Evolutionary conservation across 2,888 invertebrate species (phyloP), one percentile per base, ranked within the genome.

Genomic region (Xylota sylvarum): DNA sequence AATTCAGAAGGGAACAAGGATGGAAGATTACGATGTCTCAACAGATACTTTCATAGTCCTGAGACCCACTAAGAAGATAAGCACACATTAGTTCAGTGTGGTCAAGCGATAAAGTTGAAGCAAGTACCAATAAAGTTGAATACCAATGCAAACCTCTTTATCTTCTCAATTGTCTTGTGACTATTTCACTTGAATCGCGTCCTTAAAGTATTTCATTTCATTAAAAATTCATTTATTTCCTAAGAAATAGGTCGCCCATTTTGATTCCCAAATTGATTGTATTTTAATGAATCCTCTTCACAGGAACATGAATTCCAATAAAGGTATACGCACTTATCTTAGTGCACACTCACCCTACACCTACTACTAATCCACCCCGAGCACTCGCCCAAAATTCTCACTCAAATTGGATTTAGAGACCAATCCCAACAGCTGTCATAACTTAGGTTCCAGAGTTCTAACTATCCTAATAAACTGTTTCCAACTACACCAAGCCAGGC

Each of bases 381-480:
- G 27, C 27, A 52, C n/a, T 12, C 30, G 3, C n/a, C 30, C 52
- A 30, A 52, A 50, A 23, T 56, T 1, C 35, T 48, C 32, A 9
- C 35, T 35, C 35, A 19, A 19, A 23, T n/a, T n/a, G 23, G 23
- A 48, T 32, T 50, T 67, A 14, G 37, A 27, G 23, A 27, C 17
- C 40, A 37, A 52, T 32, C 30, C 30, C 40, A 43, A 46, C 17
- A 30, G 19, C 43, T 12, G 19, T 19, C 55, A 32, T 56, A 32
- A 70, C 43, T 7, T 12, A 32, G 35, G 48, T 64, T 30, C 35
- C 40, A 43, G 17, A n/a, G 17, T 6, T 30, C 6, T 12, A 50
- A 19, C 50, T 19, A 58, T 58, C 37, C 17, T 37, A 65, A 58
- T 48, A 37, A 65, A 58, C 30, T 40, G 10, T 14, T 52, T 23